Evolutionary conservation across 2,797 vertebrate genomes (phyloP).

Genomic region (Sebastes aleutianus): DNA sequence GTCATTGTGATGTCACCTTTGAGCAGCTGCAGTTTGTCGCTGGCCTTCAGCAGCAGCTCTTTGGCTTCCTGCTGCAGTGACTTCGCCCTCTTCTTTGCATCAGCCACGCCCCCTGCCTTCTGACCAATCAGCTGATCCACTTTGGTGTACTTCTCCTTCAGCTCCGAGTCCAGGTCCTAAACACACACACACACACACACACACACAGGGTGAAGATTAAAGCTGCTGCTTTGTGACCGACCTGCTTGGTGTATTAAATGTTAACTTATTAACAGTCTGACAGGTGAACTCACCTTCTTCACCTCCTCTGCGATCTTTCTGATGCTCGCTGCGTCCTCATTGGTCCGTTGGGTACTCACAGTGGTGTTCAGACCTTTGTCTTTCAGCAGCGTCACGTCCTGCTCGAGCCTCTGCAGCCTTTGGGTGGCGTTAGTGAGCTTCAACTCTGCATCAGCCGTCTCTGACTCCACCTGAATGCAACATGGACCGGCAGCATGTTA

Average conservation of each 20-base stretch:
- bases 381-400: constrained; percentile 84
- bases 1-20: constrained; percentile 82
- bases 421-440: constrained; percentile 88
- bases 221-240: not conserved
- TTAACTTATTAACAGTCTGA: not conserved
- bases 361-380: constrained; percentile 83
- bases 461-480: constrained; percentile 87
- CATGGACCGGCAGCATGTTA: not conserved
- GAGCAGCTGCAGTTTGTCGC: constrained; percentile 89
- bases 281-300: constrained; percentile 81
- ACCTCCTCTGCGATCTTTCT: constrained; percentile 82
- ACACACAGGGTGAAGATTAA: not conserved
- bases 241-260: not conserved
- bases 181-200: constrained; percentile 3
- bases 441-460: constrained; percentile 89
- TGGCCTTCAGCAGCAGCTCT: constrained; percentile 90
- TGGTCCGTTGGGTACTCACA: constrained; percentile 76
- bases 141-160: constrained; percentile 86
- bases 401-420: constrained; percentile 87
- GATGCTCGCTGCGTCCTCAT: constrained; percentile 77
- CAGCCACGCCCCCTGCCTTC: constrained; percentile 87
- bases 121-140: constrained; percentile 87
- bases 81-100: constrained; percentile 89
- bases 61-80: constrained; percentile 92
- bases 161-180: constrained; percentile 85